phyloP scores from a whole-genome alignment of 2,888 invertebrate genomes.

The Rhabditophanes sp. region DNA sequence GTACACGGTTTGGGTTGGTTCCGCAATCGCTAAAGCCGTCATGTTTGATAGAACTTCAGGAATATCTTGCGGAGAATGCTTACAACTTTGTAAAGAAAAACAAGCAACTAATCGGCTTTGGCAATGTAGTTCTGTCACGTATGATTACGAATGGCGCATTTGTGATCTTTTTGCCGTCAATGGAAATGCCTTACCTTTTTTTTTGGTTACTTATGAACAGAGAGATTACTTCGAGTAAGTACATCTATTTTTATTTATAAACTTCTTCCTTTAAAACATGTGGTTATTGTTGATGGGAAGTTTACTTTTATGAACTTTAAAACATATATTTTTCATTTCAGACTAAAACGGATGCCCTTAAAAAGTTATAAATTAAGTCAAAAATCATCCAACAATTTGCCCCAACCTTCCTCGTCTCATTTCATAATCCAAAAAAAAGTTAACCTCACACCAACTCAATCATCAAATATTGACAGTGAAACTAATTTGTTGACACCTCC shows the following conservation, averaged over 20 bases:
- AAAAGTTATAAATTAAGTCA: too few species aligned
- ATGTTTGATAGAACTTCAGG: constrained; percentile 26
- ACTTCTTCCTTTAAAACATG: too few species aligned
- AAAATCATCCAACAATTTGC: too few species aligned
- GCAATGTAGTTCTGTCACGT: constrained; percentile 28
- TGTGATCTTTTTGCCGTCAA: constrained; percentile 24
- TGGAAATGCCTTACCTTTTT: constrained; percentile 15
- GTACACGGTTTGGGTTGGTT: constrained; percentile 1
- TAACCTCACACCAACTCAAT: too few species aligned
- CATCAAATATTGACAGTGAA: too few species aligned
- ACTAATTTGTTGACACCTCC: too few species aligned
- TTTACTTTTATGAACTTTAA: too few species aligned
- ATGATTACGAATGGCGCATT: constrained; percentile 21
- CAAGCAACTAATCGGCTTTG: constrained; percentile 14
- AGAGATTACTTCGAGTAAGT: constrained; percentile 22
- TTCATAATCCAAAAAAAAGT: too few species aligned
- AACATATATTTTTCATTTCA: too few species aligned
- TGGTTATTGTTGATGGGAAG: too few species aligned
- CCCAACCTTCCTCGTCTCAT: too few species aligned
- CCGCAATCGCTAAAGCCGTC: constrained; percentile 19
- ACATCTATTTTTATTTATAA: background rate
- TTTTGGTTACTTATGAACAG: constrained; percentile 13
- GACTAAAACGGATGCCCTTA: too few species aligned
- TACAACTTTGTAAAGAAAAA: constrained; percentile 12
- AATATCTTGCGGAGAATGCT: constrained; percentile 17